Evolutionary conservation across 2,113 vertebrate species (phyloP), one percentile per base, ranked within the genome.

Genomic region (Stomatorhinus ivindoensis): DNA sequence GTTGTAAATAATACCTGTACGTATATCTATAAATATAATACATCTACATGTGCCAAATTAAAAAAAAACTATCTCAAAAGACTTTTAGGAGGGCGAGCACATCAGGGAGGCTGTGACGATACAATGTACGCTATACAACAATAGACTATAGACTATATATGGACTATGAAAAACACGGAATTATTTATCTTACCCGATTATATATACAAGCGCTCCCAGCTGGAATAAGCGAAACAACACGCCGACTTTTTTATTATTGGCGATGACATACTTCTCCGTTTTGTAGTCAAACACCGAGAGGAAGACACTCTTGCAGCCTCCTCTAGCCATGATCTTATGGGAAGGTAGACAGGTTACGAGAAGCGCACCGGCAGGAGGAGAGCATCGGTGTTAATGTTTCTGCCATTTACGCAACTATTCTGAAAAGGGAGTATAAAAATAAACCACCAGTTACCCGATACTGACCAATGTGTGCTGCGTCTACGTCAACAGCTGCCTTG

Each of bases 221-320:
- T 99, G 98, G 92, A 98, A 95, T 88, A 96, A 94, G 65, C 98
- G 92, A 51, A 98, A 98, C 84, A 99, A 95, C 80, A 99, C 92
- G 87, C 98, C 98, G 51, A 99, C 97, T 92, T 95, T 97, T 94
- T 96, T 97, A 96, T 97, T 99, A 94, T 97, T 97, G 0, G 97
- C 97, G 61, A 99, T 96, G 92, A 99, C 97, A 92, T 97, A 98
- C 92, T 99, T 99, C 91, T 97, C 97, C 0, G 98, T 99, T 93
- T 99, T 99, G 93, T 98, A 99, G 93, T 99, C 97, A 17, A 99
- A 96, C 31, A 98, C 93, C 0, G 97, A 96, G 2, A 96, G 88
- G 87, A 94, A 96, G 39, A 97, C 94, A 73, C 46, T 93, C 88
- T 95, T 96, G 93, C 95, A 95, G 87, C 92, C 93, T 90, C 93